Evolutionary conservation across 37 sponge, comb jelly and placozoan genomes (phyloP), one percentile per base, ranked within the genome.

Genomic region (Hormiphora californensis): DNA sequence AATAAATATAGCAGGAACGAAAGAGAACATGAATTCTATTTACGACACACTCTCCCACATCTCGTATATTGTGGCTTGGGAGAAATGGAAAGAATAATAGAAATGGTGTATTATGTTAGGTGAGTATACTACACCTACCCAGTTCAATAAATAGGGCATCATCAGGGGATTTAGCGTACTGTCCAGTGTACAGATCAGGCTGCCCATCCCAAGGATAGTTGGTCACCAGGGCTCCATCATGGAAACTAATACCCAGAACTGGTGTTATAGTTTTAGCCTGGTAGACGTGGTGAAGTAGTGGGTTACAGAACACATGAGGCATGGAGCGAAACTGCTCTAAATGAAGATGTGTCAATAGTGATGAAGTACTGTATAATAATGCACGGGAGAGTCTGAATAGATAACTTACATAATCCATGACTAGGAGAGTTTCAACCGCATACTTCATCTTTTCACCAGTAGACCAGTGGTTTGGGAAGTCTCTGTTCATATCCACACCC

Each of bases 191-290:
- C 4, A 73, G n/a, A 7, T 33, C 81, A 21, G 43, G 43, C 1
- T 27, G 7, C 1, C 81, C 81, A 30, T 73, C 81, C 81, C 81
- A 73, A 3, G 81, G 81, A 41, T 73, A 73, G 81, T 73, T 73
- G 8, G 35, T 33, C 0, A 73, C 81, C 9, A 73, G 44, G 3
- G 81, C 32, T 40, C 81, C 81, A 46, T 73, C 81, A 36, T 73
- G 81, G 44, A 73, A 73, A 73, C 81, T 73, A 46, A 73, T 73
- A 21, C 81, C 46, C 27, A 73, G 2, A 39, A 73, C 81, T 36
- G 81, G 46, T 4, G 81, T 43, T 2, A 73, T 46, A 22, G 4
- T 8, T 3, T 1, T 33, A 73, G 81, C 81, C 81, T 73, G 81
- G 35, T 49, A 9, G 15, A 15, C 9, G 15, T 9, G 53, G 53